Evolutionary conservation across 2,888 invertebrate species (phyloP), one percentile per base, ranked within the genome.

Genomic region (Cybosia mesomella): DNA sequence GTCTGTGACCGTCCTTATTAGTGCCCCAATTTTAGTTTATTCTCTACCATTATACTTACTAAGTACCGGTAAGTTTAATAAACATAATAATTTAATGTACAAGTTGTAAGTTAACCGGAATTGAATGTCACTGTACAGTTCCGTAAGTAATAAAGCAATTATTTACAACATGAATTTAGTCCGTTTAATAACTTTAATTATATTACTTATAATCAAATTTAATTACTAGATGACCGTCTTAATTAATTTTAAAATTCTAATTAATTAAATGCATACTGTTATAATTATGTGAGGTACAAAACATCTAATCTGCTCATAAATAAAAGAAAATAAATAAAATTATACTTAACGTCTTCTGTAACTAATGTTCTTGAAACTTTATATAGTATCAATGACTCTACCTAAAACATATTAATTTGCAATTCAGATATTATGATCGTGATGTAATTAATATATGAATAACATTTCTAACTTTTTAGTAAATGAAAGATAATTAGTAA

Each of bases 381-480:
- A 72, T 58, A 70, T 10, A 67, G 39, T 53, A 53, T 66, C 53
- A 18, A 24, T 7, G 34, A 18, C 39, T 63, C 36, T 68, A 70
- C 57, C 58, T 76, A 72, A 79, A 72, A 68, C 66, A 79, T 71
- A 71, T 70, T 71, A 71, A 77, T 74, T 74, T 70, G 64, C 62
- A 76, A 72, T 76, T 76, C 67, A 72, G 62, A 79, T 72, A n/a
- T n/a, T n/a, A 39, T 68, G 67, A 60, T 71, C 68, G 64, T 79
- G 73, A 77, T 68, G 66, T 73, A 67, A 72, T 71, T 75, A 72
- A 68, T 72, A 60, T 13, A 58, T 71, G 60, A 70, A 32, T 53
- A 70, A 70, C 54, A 67, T 62, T 18, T 36, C 39, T 39, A 60
- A 65, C 5, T 58, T 49, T 58, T 64, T 64, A 39, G 43, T 22